Percentiles rank a stretch among this genome's conserved stretches.
phyloP scores from a whole-genome alignment of 2,797 vertebrate species.

The Pogoniulus pusillus region DNA sequence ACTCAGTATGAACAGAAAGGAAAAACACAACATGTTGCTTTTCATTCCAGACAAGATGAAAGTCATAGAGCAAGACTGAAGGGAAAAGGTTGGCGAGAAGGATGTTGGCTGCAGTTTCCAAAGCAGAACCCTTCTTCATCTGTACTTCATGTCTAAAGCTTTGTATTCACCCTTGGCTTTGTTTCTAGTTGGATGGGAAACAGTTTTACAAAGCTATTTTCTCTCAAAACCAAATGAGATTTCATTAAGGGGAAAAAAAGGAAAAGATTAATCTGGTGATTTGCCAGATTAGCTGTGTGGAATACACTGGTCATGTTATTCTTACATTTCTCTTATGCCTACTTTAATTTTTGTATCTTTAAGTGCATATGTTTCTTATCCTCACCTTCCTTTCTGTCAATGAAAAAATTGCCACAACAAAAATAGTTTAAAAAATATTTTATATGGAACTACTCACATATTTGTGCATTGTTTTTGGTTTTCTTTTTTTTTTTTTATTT shows the following conservation, averaged over 20 bases:
- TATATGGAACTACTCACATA: slow-evolving; percentile 32
- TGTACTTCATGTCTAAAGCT: slow-evolving; percentile 27
- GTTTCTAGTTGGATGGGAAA: slow-evolving; percentile 56
- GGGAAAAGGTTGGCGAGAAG: neutral
- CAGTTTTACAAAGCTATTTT: slow-evolving; percentile 23
- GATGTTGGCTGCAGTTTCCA: slow-evolving; percentile 40
- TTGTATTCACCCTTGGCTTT: slow-evolving; percentile 41
- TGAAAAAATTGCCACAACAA: slow-evolving; percentile 56
- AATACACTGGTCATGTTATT: slow-evolving; percentile 31
- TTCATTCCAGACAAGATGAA: slow-evolving; percentile 28
- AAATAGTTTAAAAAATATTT: slow-evolving; percentile 17
- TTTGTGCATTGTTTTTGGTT: slow-evolving; percentile 9
- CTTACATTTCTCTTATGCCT: slow-evolving; percentile 56
- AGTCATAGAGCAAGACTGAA: slow-evolving; percentile 40
- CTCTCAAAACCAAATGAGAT: slow-evolving; percentile 52
- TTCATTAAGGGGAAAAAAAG: slow-evolving; percentile 32
- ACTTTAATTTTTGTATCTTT: slow-evolving; percentile 43
- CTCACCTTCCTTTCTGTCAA: slow-evolving; percentile 13
- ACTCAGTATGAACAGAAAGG: neutral
- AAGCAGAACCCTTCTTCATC: slow-evolving; percentile 45
- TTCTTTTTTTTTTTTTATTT: too few relatives aligned
- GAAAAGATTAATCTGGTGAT: slow-evolving; percentile 41
- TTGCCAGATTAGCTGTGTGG: slow-evolving; percentile 56
- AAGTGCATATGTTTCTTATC: slow-evolving; percentile 68
- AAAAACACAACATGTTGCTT: neutral